Conservation (phyloP, 2,888 invertebrate species). For the Biston betularia region DNA sequence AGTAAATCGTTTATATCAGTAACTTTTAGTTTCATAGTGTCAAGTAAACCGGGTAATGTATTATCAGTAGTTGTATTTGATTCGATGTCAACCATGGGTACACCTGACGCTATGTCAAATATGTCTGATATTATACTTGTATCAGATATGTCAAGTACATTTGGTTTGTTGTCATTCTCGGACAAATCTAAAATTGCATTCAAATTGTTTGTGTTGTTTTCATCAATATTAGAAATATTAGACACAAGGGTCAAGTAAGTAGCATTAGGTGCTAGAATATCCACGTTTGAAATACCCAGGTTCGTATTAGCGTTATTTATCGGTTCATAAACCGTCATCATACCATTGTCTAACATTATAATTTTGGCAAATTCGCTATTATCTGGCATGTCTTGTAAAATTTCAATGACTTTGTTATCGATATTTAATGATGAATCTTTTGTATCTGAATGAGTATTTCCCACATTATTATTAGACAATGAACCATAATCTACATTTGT, state of each 20-base stretch:
- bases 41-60: not conserved
- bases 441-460: not conserved
- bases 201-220: not conserved
- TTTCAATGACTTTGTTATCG: not conserved
- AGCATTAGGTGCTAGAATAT: not conserved
- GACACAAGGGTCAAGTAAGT: not conserved
- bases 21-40: slow-evolving; percentile 2
- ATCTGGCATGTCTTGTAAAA: not conserved
- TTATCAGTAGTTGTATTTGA: not conserved
- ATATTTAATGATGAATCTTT: not conserved
- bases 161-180: not conserved
- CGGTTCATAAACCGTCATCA: not conserved
- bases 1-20: not conserved
- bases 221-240: not conserved
- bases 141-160: not conserved
- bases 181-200: not conserved
- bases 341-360: not conserved
- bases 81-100: not conserved
- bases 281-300: not conserved
- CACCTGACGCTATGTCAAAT: not conserved
- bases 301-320: not conserved
- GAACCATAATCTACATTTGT: not conserved
- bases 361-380: slow-evolving; percentile 1
- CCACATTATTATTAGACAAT: not conserved
- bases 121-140: not conserved